Conservation (phyloP, 2,797 vertebrate genomes). For the Eleutherodactylus coqui region DNA sequence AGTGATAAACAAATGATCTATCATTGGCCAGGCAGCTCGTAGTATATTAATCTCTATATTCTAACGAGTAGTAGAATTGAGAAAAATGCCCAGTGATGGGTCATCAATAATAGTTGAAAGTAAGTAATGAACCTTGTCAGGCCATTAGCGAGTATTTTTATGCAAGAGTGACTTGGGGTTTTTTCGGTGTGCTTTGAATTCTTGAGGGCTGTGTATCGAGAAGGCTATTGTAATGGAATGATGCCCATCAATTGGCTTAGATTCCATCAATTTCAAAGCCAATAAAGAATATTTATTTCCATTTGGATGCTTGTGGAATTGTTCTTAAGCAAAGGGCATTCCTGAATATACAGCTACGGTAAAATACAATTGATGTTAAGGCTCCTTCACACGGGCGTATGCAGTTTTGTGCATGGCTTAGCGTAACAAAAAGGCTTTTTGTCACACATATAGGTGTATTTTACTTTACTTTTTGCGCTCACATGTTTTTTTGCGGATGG, state of each 20-base stretch:
- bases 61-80: constrained; percentile 42
- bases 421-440: too few relatives aligned
- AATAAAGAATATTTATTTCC: constrained; percentile 15
- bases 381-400: too few relatives aligned
- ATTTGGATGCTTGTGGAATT: not conserved
- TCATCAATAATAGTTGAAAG: constrained; percentile 56
- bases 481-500: too few relatives aligned
- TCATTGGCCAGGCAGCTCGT: constrained; percentile 46
- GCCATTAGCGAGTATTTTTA: constrained; percentile 59
- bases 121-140: constrained; percentile 59
- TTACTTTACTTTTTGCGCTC: too few relatives aligned
- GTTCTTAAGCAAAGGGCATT: not conserved
- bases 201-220: constrained; percentile 46
- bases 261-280: constrained; percentile 44
- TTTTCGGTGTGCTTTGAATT: constrained; percentile 46
- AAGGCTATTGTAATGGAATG: constrained; percentile 19
- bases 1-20: constrained; percentile 59
- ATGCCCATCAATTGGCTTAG: constrained; percentile 46
- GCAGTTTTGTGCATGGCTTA: too few relatives aligned
- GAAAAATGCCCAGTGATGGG: constrained; percentile 57
- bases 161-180: constrained; percentile 58
- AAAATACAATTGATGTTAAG: not conserved
- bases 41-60: constrained; percentile 47
- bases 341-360: not conserved
- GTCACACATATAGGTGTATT: too few relatives aligned